These are phyloP conservation scores for Chloropsis hardwickii DNA, from an alignment of 2,113 vertebrate genomes.

Conservation along the genomic window DNA sequence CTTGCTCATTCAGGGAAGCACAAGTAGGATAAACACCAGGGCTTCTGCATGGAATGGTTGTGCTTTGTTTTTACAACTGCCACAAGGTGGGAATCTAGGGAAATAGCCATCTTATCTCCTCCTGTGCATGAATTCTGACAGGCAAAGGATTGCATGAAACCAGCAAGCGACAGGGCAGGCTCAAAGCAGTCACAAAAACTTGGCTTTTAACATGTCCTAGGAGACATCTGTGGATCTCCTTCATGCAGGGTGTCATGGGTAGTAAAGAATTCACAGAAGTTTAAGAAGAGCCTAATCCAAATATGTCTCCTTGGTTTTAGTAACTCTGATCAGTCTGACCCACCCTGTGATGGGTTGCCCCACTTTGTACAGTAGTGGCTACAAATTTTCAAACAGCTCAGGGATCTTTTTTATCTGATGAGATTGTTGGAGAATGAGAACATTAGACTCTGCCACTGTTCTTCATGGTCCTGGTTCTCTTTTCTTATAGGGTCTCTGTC, in stretches of 20 bases:
- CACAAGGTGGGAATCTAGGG: background rate
- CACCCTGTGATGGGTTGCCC: background rate
- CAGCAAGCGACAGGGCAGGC: background rate
- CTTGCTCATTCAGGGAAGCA: background rate
- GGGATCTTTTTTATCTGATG: background rate
- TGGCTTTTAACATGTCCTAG: background rate
- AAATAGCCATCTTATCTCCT: background rate
- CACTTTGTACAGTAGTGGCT: background rate
- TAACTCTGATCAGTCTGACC: background rate
- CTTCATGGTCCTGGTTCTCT: background rate
- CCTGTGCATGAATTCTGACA: fast-evolving
- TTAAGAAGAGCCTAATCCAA: background rate
- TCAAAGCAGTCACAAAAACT: background rate
- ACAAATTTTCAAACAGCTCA: background rate
- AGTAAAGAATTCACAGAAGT: background rate
- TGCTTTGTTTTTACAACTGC: background rate
- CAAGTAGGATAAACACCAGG: background rate
- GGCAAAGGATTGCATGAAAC: background rate
- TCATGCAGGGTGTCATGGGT: background rate
- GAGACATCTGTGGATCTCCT: background rate
- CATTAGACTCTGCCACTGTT: background rate
- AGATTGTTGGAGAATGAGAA: background rate
- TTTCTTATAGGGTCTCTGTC: background rate
- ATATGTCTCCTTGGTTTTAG: background rate
- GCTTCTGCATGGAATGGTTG: background rate